phyloP scores from a whole-genome alignment of 2,888 invertebrate species.

The Microplitis manilae region DNA sequence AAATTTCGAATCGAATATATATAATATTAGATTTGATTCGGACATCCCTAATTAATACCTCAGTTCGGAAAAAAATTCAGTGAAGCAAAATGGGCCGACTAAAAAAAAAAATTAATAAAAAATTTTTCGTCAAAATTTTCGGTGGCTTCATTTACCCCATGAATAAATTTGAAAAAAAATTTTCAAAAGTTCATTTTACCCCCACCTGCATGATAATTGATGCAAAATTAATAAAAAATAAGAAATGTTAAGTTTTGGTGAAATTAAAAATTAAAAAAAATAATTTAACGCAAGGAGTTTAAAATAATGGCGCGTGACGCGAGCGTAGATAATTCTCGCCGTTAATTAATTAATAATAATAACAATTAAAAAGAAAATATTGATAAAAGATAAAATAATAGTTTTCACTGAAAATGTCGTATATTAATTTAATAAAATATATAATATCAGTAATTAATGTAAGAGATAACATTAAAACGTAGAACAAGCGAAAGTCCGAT shows the following conservation, averaged over 20 bases:
- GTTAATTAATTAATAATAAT: constrained; percentile 6
- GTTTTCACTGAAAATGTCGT: constrained; percentile 5
- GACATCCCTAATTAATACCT: no score
- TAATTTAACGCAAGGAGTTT: not conserved
- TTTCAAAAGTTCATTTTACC: no score
- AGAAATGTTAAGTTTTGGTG: not conserved
- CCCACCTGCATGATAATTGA: no score
- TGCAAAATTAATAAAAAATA: no score
- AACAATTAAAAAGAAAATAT: constrained; percentile 4
- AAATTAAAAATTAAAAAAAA: not conserved
- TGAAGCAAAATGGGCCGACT: no score
- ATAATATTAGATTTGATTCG: no score
- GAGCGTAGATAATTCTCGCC: not conserved
- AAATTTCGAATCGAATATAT: no score
- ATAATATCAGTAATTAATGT: constrained; percentile 1
- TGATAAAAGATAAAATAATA: not conserved
- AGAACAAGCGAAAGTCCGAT: constrained; percentile 32
- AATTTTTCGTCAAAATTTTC: no score
- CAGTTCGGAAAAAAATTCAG: no score
- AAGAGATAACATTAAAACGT: constrained; percentile 21
- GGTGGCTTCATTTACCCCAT: no score
- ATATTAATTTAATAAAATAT: constrained; percentile 8
- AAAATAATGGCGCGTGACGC: not conserved
- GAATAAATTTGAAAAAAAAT: no score
- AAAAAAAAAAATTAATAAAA: no score